Evolutionary conservation across 2,113 vertebrate genomes (phyloP).

Genomic region (Chlorodrepanis virens): DNA sequence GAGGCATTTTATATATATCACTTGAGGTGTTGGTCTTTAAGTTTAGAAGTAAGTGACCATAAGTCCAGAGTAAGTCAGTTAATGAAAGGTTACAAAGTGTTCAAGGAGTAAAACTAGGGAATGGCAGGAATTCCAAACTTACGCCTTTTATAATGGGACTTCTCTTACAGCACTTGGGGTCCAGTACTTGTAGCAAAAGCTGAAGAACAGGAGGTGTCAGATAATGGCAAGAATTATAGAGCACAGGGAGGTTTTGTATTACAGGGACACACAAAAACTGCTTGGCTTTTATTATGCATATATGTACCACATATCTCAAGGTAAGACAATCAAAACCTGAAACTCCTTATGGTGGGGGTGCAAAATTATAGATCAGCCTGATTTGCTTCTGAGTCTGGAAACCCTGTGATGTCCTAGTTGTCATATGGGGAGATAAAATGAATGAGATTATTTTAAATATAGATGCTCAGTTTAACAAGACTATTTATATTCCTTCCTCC

Average conservation of each 20-base stretch:
- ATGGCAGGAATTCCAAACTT: background rate
- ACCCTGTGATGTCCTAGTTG: background rate
- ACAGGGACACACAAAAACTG: background rate
- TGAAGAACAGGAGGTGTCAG: background rate
- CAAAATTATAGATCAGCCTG: background rate
- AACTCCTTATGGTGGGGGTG: background rate
- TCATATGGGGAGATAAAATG: background rate
- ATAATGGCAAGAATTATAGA: background rate
- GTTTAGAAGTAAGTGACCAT: background rate
- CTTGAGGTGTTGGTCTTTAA: background rate
- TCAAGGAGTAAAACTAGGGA: background rate
- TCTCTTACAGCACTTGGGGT: background rate
- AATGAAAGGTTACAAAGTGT: background rate
- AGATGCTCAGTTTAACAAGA: background rate
- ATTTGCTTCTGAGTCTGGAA: background rate
- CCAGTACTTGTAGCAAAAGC: background rate
- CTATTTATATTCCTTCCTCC: background rate
- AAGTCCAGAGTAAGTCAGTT: background rate
- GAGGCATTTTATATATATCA: background rate
- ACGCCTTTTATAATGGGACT: background rate
- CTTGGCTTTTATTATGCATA: background rate
- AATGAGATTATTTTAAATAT: background rate
- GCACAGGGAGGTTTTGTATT: background rate
- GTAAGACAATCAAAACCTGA: background rate
- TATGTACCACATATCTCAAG: background rate